These are phyloP conservation scores for Trissoscelio sp. DNA, from an alignment of 2,888 invertebrate genomes.

Conservation along the genomic window DNA sequence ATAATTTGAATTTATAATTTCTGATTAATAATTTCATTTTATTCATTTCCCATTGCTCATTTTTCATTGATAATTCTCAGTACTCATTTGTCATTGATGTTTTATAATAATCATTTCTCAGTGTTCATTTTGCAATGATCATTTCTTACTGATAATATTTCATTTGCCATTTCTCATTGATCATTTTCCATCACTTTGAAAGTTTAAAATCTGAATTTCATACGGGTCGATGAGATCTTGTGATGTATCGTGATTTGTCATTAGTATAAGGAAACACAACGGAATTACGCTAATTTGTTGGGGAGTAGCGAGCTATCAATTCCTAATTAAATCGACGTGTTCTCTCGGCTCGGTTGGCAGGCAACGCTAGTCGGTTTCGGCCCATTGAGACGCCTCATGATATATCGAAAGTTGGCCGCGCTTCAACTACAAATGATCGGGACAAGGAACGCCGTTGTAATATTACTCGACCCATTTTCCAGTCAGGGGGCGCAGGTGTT, in stretches of 20 bases:
- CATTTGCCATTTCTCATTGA: neutral
- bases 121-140: no score
- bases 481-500: slow-evolving; percentile 44
- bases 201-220: neutral
- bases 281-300: slow-evolving; percentile 71
- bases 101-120: no score
- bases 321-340: slow-evolving; percentile 78
- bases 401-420: slow-evolving; percentile 80
- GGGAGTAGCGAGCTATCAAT: slow-evolving; percentile 76
- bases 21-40: no score
- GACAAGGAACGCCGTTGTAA: slow-evolving; percentile 75
- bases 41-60: no score
- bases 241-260: slow-evolving; percentile 22
- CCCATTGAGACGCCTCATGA: slow-evolving; percentile 77
- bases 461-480: slow-evolving; percentile 69
- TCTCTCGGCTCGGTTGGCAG: slow-evolving; percentile 75
- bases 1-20: no score
- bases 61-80: no score
- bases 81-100: no score
- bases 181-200: neutral
- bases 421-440: slow-evolving; percentile 80
- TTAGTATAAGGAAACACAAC: slow-evolving; percentile 48
- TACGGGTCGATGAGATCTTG: neutral
- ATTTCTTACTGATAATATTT: no score
- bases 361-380: slow-evolving; percentile 73